phyloP scores from a whole-genome alignment of 2,797 vertebrate genomes.

The Sciurus vulgaris region DNA sequence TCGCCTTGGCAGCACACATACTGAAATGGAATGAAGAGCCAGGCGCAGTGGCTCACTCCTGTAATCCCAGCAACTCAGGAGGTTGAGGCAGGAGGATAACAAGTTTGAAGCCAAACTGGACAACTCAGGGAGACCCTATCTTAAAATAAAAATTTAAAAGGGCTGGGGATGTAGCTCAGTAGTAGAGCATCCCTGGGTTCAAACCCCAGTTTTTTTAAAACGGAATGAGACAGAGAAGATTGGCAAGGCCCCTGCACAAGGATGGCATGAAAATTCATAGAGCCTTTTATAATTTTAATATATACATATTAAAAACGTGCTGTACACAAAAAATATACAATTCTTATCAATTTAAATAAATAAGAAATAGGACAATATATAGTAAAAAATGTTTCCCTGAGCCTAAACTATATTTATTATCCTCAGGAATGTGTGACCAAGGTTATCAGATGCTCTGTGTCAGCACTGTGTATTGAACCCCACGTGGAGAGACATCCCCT shows the following conservation, averaged over 20 bases:
- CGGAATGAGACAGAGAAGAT: not conserved
- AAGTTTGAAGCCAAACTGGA: too few species aligned
- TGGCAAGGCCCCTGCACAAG: not conserved
- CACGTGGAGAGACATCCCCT: not conserved
- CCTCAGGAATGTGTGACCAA: not conserved
- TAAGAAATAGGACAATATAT: not conserved
- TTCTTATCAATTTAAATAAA: conserved; percentile 23
- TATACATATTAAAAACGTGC: not conserved
- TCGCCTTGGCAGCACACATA: not conserved
- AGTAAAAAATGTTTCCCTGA: not conserved
- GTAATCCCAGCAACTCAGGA: too few species aligned
- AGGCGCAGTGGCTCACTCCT: too few species aligned
- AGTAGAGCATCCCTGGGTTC: too few species aligned
- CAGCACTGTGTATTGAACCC: not conserved
- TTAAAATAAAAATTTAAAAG: too few species aligned
- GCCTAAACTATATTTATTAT: not conserved
- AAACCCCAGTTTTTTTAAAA: too few species aligned
- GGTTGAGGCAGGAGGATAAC: too few species aligned
- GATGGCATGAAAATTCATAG: not conserved
- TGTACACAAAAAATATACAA: not conserved
- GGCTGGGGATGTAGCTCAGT: too few species aligned
- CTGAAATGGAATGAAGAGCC: not conserved
- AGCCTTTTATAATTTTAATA: not conserved
- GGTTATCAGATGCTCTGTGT: not conserved
- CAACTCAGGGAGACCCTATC: too few species aligned